A percentile compares a stretch with the other conserved stretches of the same genome.
Evolutionary conservation across 2,797 vertebrate genomes (phyloP).

Genomic region (Silurus lanzhouensis): DNA sequence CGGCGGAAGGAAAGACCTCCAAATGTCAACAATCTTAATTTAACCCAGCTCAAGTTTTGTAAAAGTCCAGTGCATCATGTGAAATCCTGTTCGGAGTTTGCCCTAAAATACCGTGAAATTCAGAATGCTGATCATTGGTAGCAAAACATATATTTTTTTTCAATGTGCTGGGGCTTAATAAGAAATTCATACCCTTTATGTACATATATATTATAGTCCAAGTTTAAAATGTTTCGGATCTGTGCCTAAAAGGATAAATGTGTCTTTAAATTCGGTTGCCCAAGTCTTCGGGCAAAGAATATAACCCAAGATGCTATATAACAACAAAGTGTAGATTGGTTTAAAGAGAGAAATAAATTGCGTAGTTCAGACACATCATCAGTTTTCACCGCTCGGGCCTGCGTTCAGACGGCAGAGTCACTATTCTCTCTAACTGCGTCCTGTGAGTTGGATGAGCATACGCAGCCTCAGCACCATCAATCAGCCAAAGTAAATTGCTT

Average conservation of each 20-base stretch:
- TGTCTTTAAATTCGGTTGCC: not conserved
- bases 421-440: conserved; percentile 15
- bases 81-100: not conserved
- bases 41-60: too few species aligned
- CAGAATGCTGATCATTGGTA: not conserved
- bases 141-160: not conserved
- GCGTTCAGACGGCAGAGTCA: conserved; percentile 10
- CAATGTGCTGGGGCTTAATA: not conserved
- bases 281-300: conserved; percentile 2
- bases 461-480: conserved; percentile 50
- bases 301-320: not conserved
- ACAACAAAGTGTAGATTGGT: conserved; percentile 10
- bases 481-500: conserved; percentile 63
- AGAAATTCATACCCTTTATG: not conserved
- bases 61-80: not conserved
- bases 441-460: conserved; percentile 54
- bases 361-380: conserved; percentile 16
- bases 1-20: too few species aligned
- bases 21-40: too few species aligned
- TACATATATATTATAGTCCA: not conserved
- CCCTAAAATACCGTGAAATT: not conserved
- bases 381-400: not conserved
- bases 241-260: conserved; percentile 5
- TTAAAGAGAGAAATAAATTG: conserved; percentile 29
- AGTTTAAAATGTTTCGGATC: not conserved